Conservation (phyloP, 2,797 vertebrate genomes). For the Phaenicophaeus curvirostris region DNA sequence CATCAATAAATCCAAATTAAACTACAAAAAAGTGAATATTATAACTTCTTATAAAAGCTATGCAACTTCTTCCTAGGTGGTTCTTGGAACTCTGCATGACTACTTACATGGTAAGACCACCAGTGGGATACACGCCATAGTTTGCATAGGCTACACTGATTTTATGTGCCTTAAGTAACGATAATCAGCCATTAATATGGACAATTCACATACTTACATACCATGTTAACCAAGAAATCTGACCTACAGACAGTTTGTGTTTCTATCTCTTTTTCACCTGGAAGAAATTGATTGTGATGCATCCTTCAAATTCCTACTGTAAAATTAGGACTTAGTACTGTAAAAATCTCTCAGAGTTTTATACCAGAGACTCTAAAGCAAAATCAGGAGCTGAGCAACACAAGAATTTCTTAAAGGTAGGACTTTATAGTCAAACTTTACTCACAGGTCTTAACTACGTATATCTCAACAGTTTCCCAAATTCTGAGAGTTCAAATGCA, state of each 20-base stretch:
- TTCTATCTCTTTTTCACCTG: not conserved
- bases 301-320: not conserved
- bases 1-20: not conserved
- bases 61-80: not conserved
- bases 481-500: not conserved
- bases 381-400: not conserved
- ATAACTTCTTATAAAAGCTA: not conserved
- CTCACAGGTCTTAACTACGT: not conserved
- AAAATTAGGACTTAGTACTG: not conserved
- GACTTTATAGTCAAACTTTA: not conserved
- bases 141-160: not conserved
- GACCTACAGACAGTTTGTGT: not conserved
- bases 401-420: not conserved
- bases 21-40: not conserved
- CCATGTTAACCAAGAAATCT: not conserved
- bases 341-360: not conserved
- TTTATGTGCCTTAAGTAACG: not conserved
- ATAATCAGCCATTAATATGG: not conserved
- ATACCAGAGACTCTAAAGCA: not conserved
- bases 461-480: not conserved
- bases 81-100: not conserved
- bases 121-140: not conserved
- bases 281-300: not conserved
- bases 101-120: not conserved
- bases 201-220: not conserved